Evolutionary conservation across 2,888 invertebrate genomes (phyloP).

Genomic region (Tenthredo scrophulariae): DNA sequence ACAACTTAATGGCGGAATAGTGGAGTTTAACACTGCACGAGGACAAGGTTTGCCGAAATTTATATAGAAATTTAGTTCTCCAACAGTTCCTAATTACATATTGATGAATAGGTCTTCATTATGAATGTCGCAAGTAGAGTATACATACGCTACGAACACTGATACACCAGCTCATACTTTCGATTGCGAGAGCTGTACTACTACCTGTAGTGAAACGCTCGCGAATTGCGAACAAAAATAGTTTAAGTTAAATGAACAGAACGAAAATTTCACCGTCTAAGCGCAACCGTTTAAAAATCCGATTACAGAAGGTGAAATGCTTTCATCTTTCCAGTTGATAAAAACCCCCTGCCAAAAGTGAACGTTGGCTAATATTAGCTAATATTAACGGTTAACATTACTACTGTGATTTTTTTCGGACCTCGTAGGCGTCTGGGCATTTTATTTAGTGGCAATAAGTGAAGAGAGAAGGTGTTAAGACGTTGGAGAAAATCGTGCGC

Average conservation of each 20-base stretch:
- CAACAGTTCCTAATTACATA: too few relatives aligned
- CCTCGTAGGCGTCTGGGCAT: not conserved
- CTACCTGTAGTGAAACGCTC: conserved; percentile 20
- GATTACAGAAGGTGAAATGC: not conserved
- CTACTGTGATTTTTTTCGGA: not conserved
- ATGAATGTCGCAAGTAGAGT: not conserved
- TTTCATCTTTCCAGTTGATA: not conserved
- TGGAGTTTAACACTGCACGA: conserved; percentile 41
- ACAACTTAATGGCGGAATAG: conserved; percentile 49
- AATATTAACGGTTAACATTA: not conserved
- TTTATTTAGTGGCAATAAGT: not conserved
- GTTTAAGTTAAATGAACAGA: conserved; percentile 7
- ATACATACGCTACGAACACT: conserved; percentile 1
- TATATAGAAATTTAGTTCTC: not conserved
- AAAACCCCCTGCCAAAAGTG: not conserved
- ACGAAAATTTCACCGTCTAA: not conserved
- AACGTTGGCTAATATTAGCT: not conserved
- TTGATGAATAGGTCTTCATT: not conserved
- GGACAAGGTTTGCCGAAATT: conserved; percentile 43
- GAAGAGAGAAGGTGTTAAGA: conserved; percentile 24
- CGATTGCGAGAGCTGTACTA: conserved; percentile 18
- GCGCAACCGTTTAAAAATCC: not conserved
- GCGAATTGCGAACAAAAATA: conserved; percentile 11
- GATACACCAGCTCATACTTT: not conserved
- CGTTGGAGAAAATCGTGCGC: conserved; percentile 31